Evolutionary conservation across 92 coral and sea anemone species (phyloP).

Genomic region (Zoanthus sansibaricus): DNA sequence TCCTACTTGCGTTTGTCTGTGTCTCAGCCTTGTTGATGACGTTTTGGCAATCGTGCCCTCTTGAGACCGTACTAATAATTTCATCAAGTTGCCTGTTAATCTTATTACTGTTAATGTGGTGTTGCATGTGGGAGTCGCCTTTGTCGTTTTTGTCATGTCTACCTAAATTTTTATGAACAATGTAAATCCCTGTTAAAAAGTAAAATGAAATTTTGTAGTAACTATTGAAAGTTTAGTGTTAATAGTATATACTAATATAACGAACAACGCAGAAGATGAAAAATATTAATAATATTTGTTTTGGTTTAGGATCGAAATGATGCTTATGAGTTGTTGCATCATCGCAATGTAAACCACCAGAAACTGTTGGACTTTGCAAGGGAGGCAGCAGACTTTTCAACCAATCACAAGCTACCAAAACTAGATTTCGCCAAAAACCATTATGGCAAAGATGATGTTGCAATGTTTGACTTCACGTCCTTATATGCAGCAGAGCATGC

Average conservation of each 20-base stretch:
- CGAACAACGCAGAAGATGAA: not conserved
- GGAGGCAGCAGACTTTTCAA: slow-evolving; percentile 94
- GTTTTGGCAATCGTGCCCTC: too few species aligned
- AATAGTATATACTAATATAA: not conserved
- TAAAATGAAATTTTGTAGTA: too few species aligned
- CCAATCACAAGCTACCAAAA: slow-evolving; percentile 85
- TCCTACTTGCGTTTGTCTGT: too few species aligned
- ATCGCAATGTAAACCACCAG: slow-evolving; percentile 86
- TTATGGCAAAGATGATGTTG: slow-evolving; percentile 90
- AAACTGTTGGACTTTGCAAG: slow-evolving; percentile 85
- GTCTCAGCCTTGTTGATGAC: too few species aligned
- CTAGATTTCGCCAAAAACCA: slow-evolving; percentile 90
- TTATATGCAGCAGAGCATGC: slow-evolving; percentile 96
- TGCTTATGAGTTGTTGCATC: slow-evolving; percentile 89
- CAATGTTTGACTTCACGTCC: slow-evolving; percentile 99
- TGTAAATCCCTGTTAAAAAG: too few species aligned
- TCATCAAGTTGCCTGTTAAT: too few species aligned
- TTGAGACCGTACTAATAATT: too few species aligned
- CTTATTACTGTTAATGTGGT: too few species aligned
- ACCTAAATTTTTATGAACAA: too few species aligned
- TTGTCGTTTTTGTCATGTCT: too few species aligned
- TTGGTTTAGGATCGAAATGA: slow-evolving; percentile 79
- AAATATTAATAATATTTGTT: not conserved
- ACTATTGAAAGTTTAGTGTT: too few species aligned
- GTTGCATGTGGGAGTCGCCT: too few species aligned